Evolutionary conservation across 2,888 invertebrate genomes (phyloP), one percentile per base, ranked within the genome.

Genomic region (Drosophila tripunctata): DNA sequence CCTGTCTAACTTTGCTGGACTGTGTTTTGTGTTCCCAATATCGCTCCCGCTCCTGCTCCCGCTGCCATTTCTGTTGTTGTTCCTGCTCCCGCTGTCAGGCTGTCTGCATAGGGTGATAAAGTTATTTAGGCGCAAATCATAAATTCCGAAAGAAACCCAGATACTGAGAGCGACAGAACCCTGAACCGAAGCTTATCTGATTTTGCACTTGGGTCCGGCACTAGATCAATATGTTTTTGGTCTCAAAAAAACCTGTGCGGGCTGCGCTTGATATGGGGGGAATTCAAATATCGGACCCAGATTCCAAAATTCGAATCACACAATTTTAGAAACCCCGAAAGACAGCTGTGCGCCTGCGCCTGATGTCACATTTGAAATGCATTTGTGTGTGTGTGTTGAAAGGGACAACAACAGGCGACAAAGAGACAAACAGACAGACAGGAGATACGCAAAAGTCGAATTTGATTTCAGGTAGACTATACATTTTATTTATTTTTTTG

Each of bases 111-210:
- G 78, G 71, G 86, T 84, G 84, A 89, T 89, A 84, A 87, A 89
- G 89, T 88, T 89, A 89, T 88, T 88, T 76, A 81, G 82, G 81
- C 86, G 89, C 87, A 87, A 88, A 88, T 88, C 87, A 89, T 89
- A 89, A 89, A 89, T 89, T 89, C 84, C 79, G 64, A 48, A 65
- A 75, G 52, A 40, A 50, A 51, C n/a, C n/a, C n/a, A n/a, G n/a
- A n/a, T n/a, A n/a, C 27, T 8, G 27, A 27, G 27, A 60, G 40
- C n/a, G n/a, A n/a, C n/a, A 73, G 45, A 71, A 60, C 63, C 74
- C 68, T 17, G 47, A 52, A 52, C 40, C 71, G 67, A 58, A 83
- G 77, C 77, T 76, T 88, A 88, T 88, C 88, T 80, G 77, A 83
- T 86, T 89, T 86, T 85, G 86, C 86, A 86, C 82, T 84, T 79